These are phyloP conservation scores for Fissipunctia ypsillon DNA, from an alignment of 2,888 invertebrate species.

Conservation along the genomic window DNA sequence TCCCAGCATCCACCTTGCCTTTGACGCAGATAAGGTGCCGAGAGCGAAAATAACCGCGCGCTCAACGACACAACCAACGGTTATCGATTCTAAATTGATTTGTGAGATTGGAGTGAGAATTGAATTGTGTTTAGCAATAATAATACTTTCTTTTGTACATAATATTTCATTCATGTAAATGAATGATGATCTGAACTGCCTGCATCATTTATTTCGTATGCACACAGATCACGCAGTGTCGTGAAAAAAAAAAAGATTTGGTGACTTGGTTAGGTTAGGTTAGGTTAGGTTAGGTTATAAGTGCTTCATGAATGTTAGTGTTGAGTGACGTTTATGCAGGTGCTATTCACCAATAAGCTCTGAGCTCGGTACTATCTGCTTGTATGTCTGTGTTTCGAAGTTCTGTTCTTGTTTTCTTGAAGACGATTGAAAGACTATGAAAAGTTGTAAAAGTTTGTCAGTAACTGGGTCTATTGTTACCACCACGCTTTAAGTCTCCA, in stretches of 20 bases:
- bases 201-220: too few relatives aligned
- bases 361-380: background rate
- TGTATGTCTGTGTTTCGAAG: background rate
- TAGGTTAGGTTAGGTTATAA: too few relatives aligned
- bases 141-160: too few relatives aligned
- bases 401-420: too few relatives aligned
- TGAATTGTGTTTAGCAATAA: background rate
- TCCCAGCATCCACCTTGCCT: slow-evolving; percentile 39
- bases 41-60: slow-evolving; percentile 73
- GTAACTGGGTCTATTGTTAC: background rate
- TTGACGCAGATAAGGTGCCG: slow-evolving; percentile 74
- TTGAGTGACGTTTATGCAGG: background rate
- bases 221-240: too few relatives aligned
- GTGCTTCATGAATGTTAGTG: background rate
- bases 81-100: slow-evolving; percentile 37
- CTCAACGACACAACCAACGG: slow-evolving; percentile 47
- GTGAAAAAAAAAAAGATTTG: too few relatives aligned
- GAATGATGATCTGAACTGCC: too few relatives aligned
- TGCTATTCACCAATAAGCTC: background rate
- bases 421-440: too few relatives aligned
- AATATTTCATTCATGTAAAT: too few relatives aligned
- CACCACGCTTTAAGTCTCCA: background rate
- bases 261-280: too few relatives aligned
- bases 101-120: slow-evolving; percentile 10
- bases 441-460: too few relatives aligned